Evolutionary conservation across 2,113 vertebrate genomes (phyloP).

Genomic region (Elachura formosa): DNA sequence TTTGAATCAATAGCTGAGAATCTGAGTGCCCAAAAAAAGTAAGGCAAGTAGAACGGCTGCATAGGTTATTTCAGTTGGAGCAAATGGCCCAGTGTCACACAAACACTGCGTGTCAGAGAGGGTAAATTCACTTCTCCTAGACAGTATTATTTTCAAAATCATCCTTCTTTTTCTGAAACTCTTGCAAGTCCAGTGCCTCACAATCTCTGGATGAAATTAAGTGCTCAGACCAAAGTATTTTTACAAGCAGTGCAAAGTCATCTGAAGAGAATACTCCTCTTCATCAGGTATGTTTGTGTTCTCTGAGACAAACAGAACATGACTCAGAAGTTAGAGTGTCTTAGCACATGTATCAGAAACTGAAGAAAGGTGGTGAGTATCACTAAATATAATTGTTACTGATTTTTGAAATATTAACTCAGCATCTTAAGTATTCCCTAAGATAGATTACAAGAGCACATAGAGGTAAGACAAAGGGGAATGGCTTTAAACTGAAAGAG

Average conservation of each 20-base stretch:
- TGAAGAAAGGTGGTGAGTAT: not conserved
- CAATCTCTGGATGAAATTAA: not conserved
- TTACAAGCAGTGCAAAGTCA: not conserved
- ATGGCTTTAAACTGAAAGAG: not conserved
- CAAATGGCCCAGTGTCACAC: rapidly evolving
- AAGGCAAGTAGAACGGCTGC: not conserved
- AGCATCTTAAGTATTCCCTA: not conserved
- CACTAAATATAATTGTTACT: not conserved
- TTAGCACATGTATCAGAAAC: not conserved
- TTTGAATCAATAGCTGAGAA: not conserved
- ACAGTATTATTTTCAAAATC: not conserved
- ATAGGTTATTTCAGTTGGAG: not conserved
- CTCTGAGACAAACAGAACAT: not conserved
- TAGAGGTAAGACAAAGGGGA: not conserved
- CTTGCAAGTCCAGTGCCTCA: not conserved
- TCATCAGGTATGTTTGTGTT: not conserved
- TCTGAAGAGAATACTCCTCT: not conserved
- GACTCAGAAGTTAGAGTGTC: not conserved
- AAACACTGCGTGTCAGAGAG: rapidly evolving
- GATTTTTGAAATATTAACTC: not conserved
- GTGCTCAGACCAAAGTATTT: not conserved
- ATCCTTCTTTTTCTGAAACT: not conserved
- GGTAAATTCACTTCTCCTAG: not conserved
- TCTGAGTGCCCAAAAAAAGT: not conserved
- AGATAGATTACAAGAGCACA: not conserved